Evolutionary conservation across 1,140 invertebrate species (phyloP).

Genomic region (Condylostylus longicornis): DNA sequence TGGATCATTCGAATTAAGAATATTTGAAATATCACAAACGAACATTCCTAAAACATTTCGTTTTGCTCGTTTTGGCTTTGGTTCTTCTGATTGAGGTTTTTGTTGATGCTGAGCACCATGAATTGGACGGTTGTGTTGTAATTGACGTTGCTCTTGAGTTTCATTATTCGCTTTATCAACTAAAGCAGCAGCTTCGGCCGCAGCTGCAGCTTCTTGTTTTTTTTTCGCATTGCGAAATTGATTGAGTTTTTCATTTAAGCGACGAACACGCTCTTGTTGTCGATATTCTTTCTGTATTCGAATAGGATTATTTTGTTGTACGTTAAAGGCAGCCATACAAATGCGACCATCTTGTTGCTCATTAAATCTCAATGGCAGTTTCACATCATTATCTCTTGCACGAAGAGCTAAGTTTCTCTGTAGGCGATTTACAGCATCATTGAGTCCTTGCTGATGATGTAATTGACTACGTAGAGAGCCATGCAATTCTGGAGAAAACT

Average conservation of each 20-base stretch:
- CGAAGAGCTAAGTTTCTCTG: conserved; percentile 27
- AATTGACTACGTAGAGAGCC: no score
- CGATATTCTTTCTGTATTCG: no score
- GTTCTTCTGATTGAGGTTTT: conserved; percentile 18
- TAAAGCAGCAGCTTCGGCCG: background rate
- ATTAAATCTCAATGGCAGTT: conserved; percentile 27
- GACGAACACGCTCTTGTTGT: conserved; percentile 24
- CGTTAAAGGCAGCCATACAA: conserved; percentile 30
- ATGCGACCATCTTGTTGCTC: conserved; percentile 29
- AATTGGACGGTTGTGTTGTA: no score
- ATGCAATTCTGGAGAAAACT: no score
- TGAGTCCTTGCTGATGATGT: no score
- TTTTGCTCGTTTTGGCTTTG: conserved; percentile 33
- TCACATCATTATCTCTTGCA: conserved; percentile 25
- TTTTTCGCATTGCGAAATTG: conserved; percentile 21
- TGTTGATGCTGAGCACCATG: conserved; percentile 12
- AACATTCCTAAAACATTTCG: conserved; percentile 61
- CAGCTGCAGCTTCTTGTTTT: background rate
- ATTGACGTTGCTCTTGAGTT: no score
- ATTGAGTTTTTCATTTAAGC: conserved; percentile 32
- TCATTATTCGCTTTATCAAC: background rate
- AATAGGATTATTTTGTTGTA: conserved; percentile 13
- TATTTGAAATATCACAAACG: conserved; percentile 69
- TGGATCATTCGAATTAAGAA: conserved; percentile 43
- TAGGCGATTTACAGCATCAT: conserved; percentile 24